phyloP scores from a whole-genome alignment of 1,140 invertebrate species.

The Brachionus calyciflorus region DNA sequence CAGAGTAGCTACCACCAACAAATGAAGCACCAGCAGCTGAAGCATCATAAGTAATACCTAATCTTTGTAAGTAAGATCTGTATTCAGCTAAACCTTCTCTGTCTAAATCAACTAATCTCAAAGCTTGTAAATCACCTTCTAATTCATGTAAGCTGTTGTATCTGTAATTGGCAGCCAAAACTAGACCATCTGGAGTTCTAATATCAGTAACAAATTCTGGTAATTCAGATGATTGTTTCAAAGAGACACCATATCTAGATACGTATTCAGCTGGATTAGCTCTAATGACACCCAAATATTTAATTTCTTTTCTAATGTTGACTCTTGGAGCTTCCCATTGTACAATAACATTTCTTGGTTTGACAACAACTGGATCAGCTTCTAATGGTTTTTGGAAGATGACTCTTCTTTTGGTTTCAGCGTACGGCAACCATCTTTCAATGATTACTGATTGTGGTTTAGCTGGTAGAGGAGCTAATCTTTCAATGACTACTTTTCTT shows the following conservation, averaged over 20 bases:
- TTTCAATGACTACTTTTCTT: constrained; percentile 47
- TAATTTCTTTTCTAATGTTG: not conserved
- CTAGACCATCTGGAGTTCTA: constrained; percentile 9
- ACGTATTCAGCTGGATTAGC: constrained; percentile 42
- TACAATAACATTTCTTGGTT: constrained; percentile 43
- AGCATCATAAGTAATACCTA: constrained; percentile 42
- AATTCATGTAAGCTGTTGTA: constrained; percentile 41
- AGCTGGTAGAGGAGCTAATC: constrained; percentile 44
- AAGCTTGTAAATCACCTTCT: constrained; percentile 37
- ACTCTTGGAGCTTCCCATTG: constrained; percentile 45
- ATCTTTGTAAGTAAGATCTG: constrained; percentile 39
- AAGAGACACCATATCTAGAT: constrained; percentile 33
- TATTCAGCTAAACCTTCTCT: constrained; percentile 41
- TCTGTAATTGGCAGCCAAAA: constrained; percentile 33
- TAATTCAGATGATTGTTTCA: constrained; percentile 31
- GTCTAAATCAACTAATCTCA: constrained; percentile 29
- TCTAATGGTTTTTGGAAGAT: constrained; percentile 43
- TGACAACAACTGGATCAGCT: constrained; percentile 26
- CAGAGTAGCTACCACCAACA: not conserved
- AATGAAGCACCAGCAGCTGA: not conserved
- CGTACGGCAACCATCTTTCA: constrained; percentile 47
- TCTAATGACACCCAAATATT: constrained; percentile 42
- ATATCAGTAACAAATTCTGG: constrained; percentile 37
- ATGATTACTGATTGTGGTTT: constrained; percentile 46
- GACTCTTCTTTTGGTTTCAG: constrained; percentile 39